phyloP scores from a whole-genome alignment of 64 coral and sea anemone species.

The Actinia equina region DNA sequence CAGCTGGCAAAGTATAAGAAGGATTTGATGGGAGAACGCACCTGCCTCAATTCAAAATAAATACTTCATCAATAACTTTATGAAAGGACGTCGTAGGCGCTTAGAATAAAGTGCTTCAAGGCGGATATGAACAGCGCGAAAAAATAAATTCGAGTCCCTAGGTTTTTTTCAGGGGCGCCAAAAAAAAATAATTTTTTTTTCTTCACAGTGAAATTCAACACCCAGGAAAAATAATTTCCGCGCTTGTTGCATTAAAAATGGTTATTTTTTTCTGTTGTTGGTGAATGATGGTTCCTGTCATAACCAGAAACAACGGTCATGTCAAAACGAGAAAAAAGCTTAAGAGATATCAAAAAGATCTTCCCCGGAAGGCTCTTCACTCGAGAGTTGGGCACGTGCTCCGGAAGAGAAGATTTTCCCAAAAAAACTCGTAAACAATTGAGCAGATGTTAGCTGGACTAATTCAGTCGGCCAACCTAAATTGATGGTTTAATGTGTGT shows the following conservation, averaged over 20 bases:
- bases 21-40: conserved; percentile 88
- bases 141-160: conserved; percentile 66
- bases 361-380: conserved; percentile 86
- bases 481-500: conserved; percentile 78
- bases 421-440: conserved; percentile 98
- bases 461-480: conserved; percentile 67
- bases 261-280: background rate
- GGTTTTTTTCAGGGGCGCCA: background rate
- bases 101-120: conserved; percentile 89
- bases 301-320: conserved; percentile 3
- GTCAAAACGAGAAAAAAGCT: conserved; percentile 6
- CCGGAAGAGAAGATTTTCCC: conserved; percentile 93
- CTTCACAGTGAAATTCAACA: background rate
- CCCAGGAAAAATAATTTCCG: background rate
- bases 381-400: conserved; percentile 80
- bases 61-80: conserved; percentile 99
- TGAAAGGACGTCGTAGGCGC: conserved; percentile 95
- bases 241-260: background rate
- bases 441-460: conserved; percentile 84
- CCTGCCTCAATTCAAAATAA: conserved; percentile 93
- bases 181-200: background rate
- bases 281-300: conserved; percentile 14
- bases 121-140: conserved; percentile 83
- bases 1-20: conserved; percentile 72
- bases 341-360: conserved; percentile 90